Conservation (phyloP, 2,113 vertebrate species). For the Pangasianodon hypophthalmus region DNA sequence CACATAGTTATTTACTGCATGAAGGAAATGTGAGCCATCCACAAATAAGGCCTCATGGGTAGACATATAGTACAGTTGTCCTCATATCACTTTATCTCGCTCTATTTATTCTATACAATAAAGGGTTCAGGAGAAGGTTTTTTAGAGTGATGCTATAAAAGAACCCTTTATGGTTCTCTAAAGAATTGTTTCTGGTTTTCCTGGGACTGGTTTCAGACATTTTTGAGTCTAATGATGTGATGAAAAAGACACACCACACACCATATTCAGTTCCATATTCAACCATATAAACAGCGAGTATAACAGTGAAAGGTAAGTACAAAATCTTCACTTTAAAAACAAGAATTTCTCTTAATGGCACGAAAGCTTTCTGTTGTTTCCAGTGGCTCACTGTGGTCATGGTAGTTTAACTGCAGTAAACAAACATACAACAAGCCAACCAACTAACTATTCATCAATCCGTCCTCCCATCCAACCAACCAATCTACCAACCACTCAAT, state of each 20-base stretch:
- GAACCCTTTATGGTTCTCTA: background rate
- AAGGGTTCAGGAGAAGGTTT: background rate
- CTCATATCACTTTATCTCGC: background rate
- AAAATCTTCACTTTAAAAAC: background rate
- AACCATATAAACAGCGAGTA: too few relatives aligned
- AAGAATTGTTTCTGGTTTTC: background rate
- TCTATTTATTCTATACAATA: background rate
- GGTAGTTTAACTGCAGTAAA: background rate
- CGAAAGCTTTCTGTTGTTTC: background rate
- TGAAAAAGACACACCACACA: background rate
- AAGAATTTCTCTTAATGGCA: background rate
- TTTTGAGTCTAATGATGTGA: background rate
- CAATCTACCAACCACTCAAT: background rate
- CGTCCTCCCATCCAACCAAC: too few relatives aligned
- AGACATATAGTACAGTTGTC: background rate
- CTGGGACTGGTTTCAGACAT: background rate
- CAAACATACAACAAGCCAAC: background rate
- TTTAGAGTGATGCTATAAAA: background rate
- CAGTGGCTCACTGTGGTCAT: background rate
- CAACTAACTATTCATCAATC: background rate
- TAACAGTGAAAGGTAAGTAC: background rate
- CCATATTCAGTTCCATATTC: background rate
- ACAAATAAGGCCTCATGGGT: background rate
- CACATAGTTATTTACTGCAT: background rate
- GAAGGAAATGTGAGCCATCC: constrained; percentile 1